phyloP scores from a whole-genome alignment of 2,113 vertebrate genomes.

The Platanista minor region DNA sequence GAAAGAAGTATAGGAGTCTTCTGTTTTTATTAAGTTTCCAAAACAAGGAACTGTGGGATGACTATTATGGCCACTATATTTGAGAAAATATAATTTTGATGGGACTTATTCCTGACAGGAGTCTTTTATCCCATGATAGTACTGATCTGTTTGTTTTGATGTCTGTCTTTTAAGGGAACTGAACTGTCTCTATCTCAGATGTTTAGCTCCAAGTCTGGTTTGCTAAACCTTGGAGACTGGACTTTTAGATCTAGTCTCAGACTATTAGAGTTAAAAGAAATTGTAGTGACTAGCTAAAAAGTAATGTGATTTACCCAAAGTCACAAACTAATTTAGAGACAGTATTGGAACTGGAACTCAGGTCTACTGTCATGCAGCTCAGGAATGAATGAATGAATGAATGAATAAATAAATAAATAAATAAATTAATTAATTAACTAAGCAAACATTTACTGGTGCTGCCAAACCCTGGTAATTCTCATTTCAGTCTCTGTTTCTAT shows the following conservation, averaged over 20 bases:
- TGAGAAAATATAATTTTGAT: neutral
- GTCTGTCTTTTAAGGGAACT: neutral
- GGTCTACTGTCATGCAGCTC: neutral
- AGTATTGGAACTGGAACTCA: neutral
- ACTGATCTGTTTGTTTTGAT: neutral
- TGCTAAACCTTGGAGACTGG: neutral
- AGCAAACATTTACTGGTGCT: neutral
- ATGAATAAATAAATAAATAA: neutral
- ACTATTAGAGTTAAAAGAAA: neutral
- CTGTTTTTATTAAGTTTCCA: neutral
- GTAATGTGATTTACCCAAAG: neutral
- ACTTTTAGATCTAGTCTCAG: neutral
- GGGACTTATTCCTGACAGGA: neutral
- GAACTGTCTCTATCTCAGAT: neutral
- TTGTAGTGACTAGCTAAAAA: neutral
- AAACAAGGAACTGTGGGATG: neutral
- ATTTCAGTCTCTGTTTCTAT: neutral
- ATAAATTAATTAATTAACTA: neutral
- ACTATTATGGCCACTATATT: neutral
- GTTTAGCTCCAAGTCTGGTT: neutral
- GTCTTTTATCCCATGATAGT: neutral
- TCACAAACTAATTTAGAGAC: neutral
- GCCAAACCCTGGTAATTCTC: neutral
- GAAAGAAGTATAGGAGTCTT: neutral
- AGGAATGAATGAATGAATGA: neutral